Conservation (phyloP, 1,140 invertebrate species). For the Diploscapter pachys region DNA sequence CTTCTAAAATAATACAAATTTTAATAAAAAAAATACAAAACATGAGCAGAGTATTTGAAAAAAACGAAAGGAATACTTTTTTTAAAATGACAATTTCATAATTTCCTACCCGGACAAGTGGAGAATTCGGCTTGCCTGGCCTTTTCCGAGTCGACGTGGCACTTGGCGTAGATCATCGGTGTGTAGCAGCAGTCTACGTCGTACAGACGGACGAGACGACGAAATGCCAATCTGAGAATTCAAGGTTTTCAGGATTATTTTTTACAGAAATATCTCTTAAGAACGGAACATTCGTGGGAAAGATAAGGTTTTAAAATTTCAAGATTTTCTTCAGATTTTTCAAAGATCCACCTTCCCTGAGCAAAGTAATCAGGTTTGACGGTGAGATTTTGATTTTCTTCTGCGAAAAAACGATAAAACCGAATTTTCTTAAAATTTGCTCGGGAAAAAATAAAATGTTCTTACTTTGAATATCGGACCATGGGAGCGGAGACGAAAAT, state of each 20-base stretch:
- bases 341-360: no score
- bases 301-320: no score
- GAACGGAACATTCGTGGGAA: not conserved
- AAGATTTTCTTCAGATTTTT: no score
- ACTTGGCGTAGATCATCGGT: conserved; percentile 91
- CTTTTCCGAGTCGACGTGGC: conserved; percentile 81
- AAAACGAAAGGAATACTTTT: not conserved
- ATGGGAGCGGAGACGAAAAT: conserved; percentile 72
- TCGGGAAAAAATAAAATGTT: not conserved
- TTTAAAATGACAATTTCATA: conserved; percentile 9
- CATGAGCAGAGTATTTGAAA: not conserved
- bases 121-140: conserved; percentile 83
- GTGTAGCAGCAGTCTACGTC: conserved; percentile 85
- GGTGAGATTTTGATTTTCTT: no score
- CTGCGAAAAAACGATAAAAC: no score
- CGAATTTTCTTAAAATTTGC: not conserved
- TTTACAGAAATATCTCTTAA: not conserved
- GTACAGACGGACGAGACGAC: conserved; percentile 76
- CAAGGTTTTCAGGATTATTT: conserved; percentile 16
- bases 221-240: conserved; percentile 73
- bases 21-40: not conserved
- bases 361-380: no score
- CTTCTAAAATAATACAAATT: conserved; percentile 58
- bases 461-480: conserved; percentile 89
- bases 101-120: conserved; percentile 65